phyloP scores from a whole-genome alignment of 2,797 vertebrate species.

The Discoglossus pictus region DNA sequence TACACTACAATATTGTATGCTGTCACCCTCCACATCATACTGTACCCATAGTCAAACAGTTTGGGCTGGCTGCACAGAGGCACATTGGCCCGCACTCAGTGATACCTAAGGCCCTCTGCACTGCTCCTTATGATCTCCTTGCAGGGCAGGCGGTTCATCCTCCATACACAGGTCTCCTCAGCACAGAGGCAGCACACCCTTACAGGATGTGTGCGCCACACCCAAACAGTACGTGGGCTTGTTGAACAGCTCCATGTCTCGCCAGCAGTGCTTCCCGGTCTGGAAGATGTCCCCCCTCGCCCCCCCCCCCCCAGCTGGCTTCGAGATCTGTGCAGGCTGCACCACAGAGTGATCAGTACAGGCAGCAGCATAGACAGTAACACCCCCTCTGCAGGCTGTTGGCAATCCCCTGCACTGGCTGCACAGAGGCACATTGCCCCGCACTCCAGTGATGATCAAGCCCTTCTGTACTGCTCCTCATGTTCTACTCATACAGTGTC shows the following conservation, averaged over 20 bases:
- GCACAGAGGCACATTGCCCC: too few species aligned
- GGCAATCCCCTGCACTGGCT: too few species aligned
- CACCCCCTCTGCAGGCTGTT: too few species aligned
- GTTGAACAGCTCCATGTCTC: slow-evolving; percentile 88
- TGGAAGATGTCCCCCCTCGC: slow-evolving; percentile 84
- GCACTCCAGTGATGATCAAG: too few species aligned
- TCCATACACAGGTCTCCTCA: slow-evolving; percentile 82
- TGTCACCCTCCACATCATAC: too few species aligned
- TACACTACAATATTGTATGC: too few species aligned
- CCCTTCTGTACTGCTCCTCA: too few species aligned
- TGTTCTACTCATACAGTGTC: too few species aligned
- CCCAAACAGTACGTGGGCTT: slow-evolving; percentile 93
- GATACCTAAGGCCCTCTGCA: slow-evolving; percentile 68
- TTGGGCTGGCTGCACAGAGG: slow-evolving; percentile 92
- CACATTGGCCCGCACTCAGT: slow-evolving; percentile 91
- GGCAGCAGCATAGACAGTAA: slow-evolving; percentile 82
- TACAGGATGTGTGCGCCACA: slow-evolving; percentile 87
- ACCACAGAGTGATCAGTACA: slow-evolving; percentile 89
- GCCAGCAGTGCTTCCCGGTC: slow-evolving; percentile 89
- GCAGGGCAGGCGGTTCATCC: slow-evolving; percentile 82
- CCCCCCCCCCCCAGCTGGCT: slow-evolving; percentile 78
- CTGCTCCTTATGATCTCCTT: slow-evolving; percentile 83
- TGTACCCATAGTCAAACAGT: too few species aligned
- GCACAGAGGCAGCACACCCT: slow-evolving; percentile 87
- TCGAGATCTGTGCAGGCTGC: slow-evolving; percentile 86